phyloP scores from a whole-genome alignment of 2,888 invertebrate genomes.

The Cordylochernes scorpioides region DNA sequence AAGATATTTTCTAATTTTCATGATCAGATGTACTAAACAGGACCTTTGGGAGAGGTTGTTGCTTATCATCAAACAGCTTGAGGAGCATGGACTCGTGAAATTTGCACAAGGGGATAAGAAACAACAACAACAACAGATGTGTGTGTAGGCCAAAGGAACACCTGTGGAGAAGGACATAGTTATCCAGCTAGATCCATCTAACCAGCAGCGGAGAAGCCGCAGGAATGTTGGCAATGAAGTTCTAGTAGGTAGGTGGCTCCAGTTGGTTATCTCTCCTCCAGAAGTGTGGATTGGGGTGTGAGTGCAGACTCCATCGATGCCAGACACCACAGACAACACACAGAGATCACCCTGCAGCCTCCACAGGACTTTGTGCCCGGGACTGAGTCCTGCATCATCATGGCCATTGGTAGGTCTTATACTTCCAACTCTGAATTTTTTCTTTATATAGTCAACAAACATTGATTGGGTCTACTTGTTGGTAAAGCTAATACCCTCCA shows the following conservation, averaged over 20 bases:
- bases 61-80: no score
- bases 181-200: conserved; percentile 14
- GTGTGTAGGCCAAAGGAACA: conserved; percentile 11
- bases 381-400: conserved; percentile 11
- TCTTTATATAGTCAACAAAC: neutral
- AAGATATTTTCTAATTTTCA: no score
- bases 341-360: conserved; percentile 7
- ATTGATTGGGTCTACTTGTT: no score
- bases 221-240: conserved; percentile 5
- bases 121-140: no score
- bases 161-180: conserved; percentile 7
- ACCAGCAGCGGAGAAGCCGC: conserved; percentile 11
- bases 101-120: no score
- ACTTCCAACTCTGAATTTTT: neutral
- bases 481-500: neutral
- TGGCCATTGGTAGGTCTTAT: conserved; percentile 8
- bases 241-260: conserved; percentile 3
- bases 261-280: no score
- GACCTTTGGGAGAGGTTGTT: no score
- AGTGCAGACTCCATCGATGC: conserved; percentile 11
- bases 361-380: conserved; percentile 11
- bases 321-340: conserved; percentile 9
- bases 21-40: no score
- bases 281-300: no score
- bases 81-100: no score